Evolutionary conservation across 2,888 invertebrate species (phyloP).

Genomic region (Cyclophora albipunctata): DNA sequence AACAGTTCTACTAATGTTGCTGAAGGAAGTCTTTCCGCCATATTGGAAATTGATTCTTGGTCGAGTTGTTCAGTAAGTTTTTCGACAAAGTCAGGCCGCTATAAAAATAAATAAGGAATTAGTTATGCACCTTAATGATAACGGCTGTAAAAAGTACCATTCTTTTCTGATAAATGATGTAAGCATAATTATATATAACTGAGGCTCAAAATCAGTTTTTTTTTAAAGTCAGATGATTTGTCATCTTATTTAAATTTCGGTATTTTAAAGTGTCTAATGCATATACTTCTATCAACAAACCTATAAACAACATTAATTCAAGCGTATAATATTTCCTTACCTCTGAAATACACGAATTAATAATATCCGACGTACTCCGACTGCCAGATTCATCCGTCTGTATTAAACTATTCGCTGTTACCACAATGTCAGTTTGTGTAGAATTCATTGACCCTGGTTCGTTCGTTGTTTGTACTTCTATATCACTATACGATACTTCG

Average conservation of each 20-base stretch:
- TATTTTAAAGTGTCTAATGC: no score
- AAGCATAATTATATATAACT: no score
- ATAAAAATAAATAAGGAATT: slow-evolving; percentile 22
- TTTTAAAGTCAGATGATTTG: no score
- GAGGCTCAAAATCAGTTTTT: no score
- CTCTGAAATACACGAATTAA: slow-evolving; percentile 40
- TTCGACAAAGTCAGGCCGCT: slow-evolving; percentile 49
- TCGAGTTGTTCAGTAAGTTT: slow-evolving; percentile 35
- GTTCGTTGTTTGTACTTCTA: slow-evolving; percentile 33
- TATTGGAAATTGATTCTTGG: slow-evolving; percentile 27
- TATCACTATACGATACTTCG: slow-evolving; percentile 17
- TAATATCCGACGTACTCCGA: slow-evolving; percentile 40
- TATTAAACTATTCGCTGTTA: slow-evolving; percentile 17
- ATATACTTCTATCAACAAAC: no score
- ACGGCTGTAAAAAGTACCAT: no score
- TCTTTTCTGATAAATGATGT: no score
- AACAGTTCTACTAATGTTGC: background rate
- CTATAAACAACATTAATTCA: no score
- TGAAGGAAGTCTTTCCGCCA: slow-evolving; percentile 37
- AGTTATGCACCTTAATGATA: no score
- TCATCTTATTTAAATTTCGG: no score
- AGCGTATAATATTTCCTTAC: slow-evolving; percentile 22
- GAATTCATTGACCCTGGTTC: slow-evolving; percentile 13
- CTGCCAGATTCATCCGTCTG: slow-evolving; percentile 49
- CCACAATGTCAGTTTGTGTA: slow-evolving; percentile 25